Evolutionary conservation across 35 echinoderm and acorn worm species (phyloP), one percentile per base, ranked within the genome.

Genomic region (Holothuria glaberrima): DNA sequence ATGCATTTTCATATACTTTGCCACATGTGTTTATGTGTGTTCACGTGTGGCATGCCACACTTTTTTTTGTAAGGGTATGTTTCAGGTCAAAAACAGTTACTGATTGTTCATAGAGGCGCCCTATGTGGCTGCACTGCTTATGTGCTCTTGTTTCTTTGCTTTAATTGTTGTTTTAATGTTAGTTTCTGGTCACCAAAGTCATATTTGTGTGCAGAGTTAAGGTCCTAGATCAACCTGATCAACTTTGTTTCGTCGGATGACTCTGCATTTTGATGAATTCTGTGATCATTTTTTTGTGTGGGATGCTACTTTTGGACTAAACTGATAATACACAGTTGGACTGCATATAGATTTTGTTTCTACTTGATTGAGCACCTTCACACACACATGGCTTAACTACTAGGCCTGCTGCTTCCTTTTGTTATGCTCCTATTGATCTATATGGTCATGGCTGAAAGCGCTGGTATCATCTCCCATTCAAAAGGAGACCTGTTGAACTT

Each of bases 401-500:
- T 59, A 59, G 3, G 3, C 3, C 3, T 9, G 12, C 29, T 59
- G 30, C 33, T 18, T 60, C 14, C 80, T 84, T 84, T 84, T 84
- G 80, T 84, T 26, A 20, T 84, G 80, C 46, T 84, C 50, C 26
- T 84, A 84, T 84, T 84, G 80, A 84, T 84, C 80, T 84, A 84
- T 20, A 59, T 84, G n/a, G 28, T 84, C 80, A 84, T 60, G 80
- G n/a, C 80, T 30, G 80, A 25, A 84, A 59, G 25, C 50, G 3
- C 56, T 60, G 80, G 80, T 84, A 59, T 84, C 36, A n/a, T 41
- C 80, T 62, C 24, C 6, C 61, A 84, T 84, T 84, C 80, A 84
- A 84, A n/a, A 60, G 54, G 54, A 84, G 80, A 84, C 16, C 57
- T 84, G 54, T 60, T 61, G 57, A 84, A 30, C 80, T 58, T 84